Conservation (phyloP, 2,113 vertebrate genomes). For the Mungos mungo region DNA sequence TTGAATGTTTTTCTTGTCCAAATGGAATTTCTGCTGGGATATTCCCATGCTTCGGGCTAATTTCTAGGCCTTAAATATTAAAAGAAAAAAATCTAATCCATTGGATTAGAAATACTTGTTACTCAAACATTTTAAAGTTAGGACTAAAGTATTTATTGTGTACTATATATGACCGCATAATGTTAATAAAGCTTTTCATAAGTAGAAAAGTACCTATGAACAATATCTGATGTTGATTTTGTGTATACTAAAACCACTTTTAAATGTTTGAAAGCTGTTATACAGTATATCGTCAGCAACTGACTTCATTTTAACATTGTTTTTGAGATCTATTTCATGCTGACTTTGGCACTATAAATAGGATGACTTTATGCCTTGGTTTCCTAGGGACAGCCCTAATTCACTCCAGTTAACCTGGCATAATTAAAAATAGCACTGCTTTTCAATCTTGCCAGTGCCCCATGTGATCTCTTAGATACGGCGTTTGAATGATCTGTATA, state of each 20-base stretch:
- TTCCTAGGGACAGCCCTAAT: background rate
- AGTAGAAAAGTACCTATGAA: background rate
- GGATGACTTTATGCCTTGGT: background rate
- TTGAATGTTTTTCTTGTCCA: background rate
- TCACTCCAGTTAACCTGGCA: background rate
- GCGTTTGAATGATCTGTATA: background rate
- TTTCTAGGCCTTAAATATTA: background rate
- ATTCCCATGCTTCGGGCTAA: background rate
- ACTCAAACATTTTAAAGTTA: background rate
- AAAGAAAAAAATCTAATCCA: slow-evolving; percentile 18
- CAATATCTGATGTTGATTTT: background rate
- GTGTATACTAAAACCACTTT: background rate
- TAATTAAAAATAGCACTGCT: background rate
- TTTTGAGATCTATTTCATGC: background rate
- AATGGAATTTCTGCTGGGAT: background rate
- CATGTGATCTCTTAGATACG: background rate
- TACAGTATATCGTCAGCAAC: background rate
- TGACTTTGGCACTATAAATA: background rate
- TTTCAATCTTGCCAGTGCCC: background rate
- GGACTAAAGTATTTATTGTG: background rate
- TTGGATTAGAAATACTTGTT: background rate
- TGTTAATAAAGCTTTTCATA: background rate
- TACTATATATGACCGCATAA: background rate
- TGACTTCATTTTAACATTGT: background rate
- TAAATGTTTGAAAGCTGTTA: background rate